phyloP scores from a whole-genome alignment of 2,113 vertebrate species.

The Hepsetus odoe region DNA sequence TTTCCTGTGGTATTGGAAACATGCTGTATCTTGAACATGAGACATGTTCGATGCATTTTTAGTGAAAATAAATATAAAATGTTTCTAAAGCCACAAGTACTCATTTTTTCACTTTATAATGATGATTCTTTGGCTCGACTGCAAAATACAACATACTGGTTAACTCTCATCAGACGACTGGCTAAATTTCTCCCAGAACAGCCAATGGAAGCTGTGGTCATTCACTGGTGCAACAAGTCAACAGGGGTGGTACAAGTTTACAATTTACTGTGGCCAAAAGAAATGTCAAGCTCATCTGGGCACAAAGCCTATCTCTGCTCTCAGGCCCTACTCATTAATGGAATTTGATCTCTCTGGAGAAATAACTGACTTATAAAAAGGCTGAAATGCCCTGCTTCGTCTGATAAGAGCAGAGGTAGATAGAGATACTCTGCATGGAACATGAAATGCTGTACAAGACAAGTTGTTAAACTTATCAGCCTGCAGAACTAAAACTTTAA shows the following conservation, averaged over 20 bases:
- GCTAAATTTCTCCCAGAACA: constrained; percentile 4
- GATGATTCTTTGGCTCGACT: not conserved
- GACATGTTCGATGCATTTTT: not conserved
- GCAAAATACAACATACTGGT: not conserved
- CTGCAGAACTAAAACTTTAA: not conserved
- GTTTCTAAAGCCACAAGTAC: not conserved
- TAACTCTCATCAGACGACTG: not conserved
- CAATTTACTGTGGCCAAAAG: constrained; percentile 21
- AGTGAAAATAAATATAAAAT: not conserved
- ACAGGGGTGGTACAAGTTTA: constrained; percentile 6
- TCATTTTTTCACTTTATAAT: not conserved
- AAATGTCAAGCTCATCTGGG: constrained; percentile 20
- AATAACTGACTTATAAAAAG: constrained; percentile 37
- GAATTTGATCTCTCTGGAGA: constrained; percentile 39
- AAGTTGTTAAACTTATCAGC: constrained; percentile 39
- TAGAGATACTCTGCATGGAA: constrained; percentile 19
- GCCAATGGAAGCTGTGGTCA: constrained; percentile 26
- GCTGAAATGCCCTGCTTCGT: constrained; percentile 30
- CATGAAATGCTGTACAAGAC: constrained; percentile 5
- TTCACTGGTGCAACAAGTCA: constrained; percentile 29
- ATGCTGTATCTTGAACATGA: not conserved
- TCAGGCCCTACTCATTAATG: constrained; percentile 21
- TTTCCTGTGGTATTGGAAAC: not conserved
- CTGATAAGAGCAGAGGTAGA: constrained; percentile 35
- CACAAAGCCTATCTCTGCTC: constrained; percentile 2